Percentiles rank a stretch among this genome's conserved stretches.
phyloP scores from a whole-genome alignment of 1,140 invertebrate genomes.

The Drosophila pectinifera region DNA sequence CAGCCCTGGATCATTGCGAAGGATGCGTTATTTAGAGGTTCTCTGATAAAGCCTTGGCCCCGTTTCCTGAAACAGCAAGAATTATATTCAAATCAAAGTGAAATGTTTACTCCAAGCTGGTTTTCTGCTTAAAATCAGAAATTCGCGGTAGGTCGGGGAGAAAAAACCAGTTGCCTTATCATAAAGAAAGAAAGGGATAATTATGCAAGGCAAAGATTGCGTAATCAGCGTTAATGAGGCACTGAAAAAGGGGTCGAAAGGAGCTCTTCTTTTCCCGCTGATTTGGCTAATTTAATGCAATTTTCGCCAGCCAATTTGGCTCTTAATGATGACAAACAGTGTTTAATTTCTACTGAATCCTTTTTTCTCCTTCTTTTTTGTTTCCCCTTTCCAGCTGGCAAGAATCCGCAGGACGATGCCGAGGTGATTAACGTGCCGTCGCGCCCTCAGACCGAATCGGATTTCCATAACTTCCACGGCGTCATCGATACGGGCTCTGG shows the following conservation, averaged over 20 bases:
- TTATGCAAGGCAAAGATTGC: slow-evolving; percentile 62
- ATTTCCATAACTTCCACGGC: slow-evolving; percentile 74
- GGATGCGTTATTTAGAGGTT: slow-evolving; percentile 45
- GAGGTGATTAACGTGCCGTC: slow-evolving; percentile 65
- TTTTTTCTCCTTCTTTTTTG: slow-evolving; percentile 6
- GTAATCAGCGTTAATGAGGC: slow-evolving; percentile 77
- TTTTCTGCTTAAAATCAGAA: background rate
- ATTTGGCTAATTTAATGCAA: slow-evolving; percentile 65
- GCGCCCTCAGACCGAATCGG: slow-evolving; percentile 43
- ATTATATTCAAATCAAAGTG: slow-evolving; percentile 18
- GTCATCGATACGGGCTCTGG: slow-evolving; percentile 77
- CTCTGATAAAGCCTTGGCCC: slow-evolving; percentile 51
- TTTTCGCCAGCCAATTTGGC: slow-evolving; percentile 59
- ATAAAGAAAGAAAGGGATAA: slow-evolving; percentile 17
- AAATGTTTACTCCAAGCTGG: background rate
- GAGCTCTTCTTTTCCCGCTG: slow-evolving; percentile 47
- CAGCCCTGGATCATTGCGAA: slow-evolving; percentile 12
- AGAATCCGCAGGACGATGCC: slow-evolving; percentile 72
- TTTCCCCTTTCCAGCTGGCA: slow-evolving; percentile 57
- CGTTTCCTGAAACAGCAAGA: slow-evolving; percentile 21
- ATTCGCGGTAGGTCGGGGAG: slow-evolving; percentile 7
- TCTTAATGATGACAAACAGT: slow-evolving; percentile 61
- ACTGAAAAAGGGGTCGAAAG: slow-evolving; percentile 27
- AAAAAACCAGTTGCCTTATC: slow-evolving; percentile 4
- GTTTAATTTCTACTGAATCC: slow-evolving; percentile 32